Evolutionary conservation across 2,888 invertebrate species (phyloP).

Genomic region (Elegia similella): DNA sequence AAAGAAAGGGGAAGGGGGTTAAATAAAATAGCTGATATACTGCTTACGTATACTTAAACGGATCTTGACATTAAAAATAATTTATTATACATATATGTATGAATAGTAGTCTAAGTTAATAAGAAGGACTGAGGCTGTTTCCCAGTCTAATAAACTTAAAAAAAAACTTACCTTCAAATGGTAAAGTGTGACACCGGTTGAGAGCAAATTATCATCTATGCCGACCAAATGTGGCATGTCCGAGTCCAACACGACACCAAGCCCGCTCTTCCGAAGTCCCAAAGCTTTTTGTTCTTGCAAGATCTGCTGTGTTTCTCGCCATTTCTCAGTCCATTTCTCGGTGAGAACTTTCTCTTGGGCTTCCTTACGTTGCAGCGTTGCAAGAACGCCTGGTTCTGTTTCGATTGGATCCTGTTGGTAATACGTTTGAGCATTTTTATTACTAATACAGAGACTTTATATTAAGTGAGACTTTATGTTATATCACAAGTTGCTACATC

Average conservation of each 20-base stretch:
- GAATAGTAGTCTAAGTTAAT: too few relatives aligned
- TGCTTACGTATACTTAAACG: too few relatives aligned
- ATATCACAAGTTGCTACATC: too few relatives aligned
- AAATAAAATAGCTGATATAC: too few relatives aligned
- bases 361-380: slow-evolving; percentile 93
- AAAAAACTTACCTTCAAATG: slow-evolving; percentile 86
- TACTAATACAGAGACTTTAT: too few relatives aligned
- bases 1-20: too few relatives aligned
- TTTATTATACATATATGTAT: too few relatives aligned
- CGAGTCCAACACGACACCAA: slow-evolving; percentile 94
- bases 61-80: too few relatives aligned
- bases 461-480: too few relatives aligned
- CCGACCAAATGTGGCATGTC: slow-evolving; percentile 96
- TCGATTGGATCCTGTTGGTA: slow-evolving; percentile 73
- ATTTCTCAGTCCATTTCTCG: slow-evolving; percentile 96
- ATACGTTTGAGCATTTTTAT: too few relatives aligned
- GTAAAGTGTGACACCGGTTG: slow-evolving; percentile 95
- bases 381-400: slow-evolving; percentile 85
- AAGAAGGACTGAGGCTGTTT: too few relatives aligned
- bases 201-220: slow-evolving; percentile 94
- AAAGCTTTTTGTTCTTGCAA: slow-evolving; percentile 93
- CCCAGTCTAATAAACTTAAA: too few relatives aligned
- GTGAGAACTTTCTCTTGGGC: slow-evolving; percentile 94
- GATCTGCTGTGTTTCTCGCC: slow-evolving; percentile 94
- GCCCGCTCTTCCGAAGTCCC: slow-evolving; percentile 92